Percentiles rank a stretch among this genome's conserved stretches.
These are phyloP conservation scores for Trachelus tabidus DNA, from an alignment of 2,888 invertebrate species.

Conservation along the genomic window DNA sequence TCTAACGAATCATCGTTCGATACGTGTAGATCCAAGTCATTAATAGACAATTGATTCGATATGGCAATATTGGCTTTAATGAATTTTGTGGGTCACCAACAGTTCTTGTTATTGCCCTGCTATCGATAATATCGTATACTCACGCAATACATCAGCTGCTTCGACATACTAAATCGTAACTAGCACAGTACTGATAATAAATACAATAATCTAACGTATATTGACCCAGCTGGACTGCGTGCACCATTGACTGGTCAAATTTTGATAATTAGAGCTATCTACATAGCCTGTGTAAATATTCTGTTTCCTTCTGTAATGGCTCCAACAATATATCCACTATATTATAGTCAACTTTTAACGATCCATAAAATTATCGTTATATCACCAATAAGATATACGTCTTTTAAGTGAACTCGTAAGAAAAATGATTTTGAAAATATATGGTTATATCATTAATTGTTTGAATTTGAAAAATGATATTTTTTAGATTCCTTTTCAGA, in stretches of 20 bases:
- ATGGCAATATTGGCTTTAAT: too few species aligned
- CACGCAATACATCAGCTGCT: not conserved
- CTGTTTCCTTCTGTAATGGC: not conserved
- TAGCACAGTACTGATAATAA: not conserved
- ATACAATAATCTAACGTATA: not conserved
- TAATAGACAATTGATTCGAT: too few species aligned
- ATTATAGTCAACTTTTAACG: not conserved
- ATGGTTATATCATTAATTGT: not conserved
- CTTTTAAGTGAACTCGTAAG: not conserved
- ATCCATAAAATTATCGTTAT: not conserved
- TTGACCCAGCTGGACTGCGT: not conserved
- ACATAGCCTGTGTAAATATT: not conserved
- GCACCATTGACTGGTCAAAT: not conserved
- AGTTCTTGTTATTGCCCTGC: not conserved
- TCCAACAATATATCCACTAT: not conserved
- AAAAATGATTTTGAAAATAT: not conserved
- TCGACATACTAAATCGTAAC: not conserved
- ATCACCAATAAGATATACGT: not conserved
- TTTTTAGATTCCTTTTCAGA: too few species aligned
- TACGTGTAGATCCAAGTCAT: too few species aligned
- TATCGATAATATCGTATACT: not conserved
- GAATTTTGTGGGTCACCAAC: too few species aligned
- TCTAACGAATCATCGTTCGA: too few species aligned
- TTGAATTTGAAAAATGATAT: not conserved
- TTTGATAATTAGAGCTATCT: not conserved